These are phyloP conservation scores for Dasypogon diadema DNA, from an alignment of 2,888 invertebrate genomes.

Conservation along the genomic window DNA sequence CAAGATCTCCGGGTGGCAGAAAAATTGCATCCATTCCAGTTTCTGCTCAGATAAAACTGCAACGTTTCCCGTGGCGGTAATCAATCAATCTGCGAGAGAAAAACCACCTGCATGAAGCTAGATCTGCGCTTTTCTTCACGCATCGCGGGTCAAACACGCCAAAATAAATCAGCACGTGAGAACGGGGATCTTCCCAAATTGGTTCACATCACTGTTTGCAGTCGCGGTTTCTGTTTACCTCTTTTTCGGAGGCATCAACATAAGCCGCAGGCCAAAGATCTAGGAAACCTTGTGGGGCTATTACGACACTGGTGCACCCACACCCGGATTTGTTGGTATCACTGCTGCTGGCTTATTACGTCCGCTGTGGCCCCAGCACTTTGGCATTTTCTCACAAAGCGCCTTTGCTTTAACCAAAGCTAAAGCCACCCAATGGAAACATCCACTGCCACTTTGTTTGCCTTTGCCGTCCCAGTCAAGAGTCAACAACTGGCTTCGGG, in stretches of 20 bases:
- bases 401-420: too few species aligned
- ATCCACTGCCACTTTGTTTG: neutral
- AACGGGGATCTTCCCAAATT: neutral
- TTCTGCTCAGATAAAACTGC: too few species aligned
- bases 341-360: neutral
- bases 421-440: neutral
- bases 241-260: too few species aligned
- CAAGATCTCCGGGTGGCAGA: too few species aligned
- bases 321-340: neutral
- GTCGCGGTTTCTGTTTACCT: neutral
- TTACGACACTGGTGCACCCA: slow-evolving; percentile 27
- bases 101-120: neutral
- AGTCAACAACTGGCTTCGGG: neutral
- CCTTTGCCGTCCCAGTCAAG: neutral
- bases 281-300: neutral
- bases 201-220: neutral
- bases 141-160: slow-evolving; percentile 6
- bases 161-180: slow-evolving; percentile 6
- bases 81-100: too few species aligned
- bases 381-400: slow-evolving; percentile 27
- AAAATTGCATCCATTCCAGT: too few species aligned
- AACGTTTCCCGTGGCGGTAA: too few species aligned
- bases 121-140: neutral
- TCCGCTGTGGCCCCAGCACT: neutral
- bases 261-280: neutral